Base-by-base conservation (phyloP, 53 echinoderm and acorn worm species). In the Apostichopus leukothele region DNA sequence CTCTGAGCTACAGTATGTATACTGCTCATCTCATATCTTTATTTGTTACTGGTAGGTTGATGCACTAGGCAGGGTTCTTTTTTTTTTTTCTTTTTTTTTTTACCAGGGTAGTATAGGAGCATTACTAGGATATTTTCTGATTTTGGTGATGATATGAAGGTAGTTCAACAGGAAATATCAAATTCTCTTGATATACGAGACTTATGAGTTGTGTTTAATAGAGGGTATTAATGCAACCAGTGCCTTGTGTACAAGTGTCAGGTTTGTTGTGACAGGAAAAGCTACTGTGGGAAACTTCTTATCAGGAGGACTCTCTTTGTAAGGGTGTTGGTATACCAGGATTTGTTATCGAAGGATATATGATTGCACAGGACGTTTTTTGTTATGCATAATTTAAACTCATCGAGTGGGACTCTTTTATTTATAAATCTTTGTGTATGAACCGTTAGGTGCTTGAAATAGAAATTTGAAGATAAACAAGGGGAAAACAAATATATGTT, bases 21-120 rank as follows among this genome's bases (percentile, higher is more conserved):
- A 0, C 19, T 19, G 79, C 19, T 18, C 79, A 39, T 39, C 39
- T 39, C 39, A 79, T n/a, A 79, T 52, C 51, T 19, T 13, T 12
- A 51, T 79, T 52, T 79, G 13, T 79, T 79, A 79, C 79, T 79
- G 79, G 79, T 79, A 79, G 79, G 79, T 79, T 51, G 16, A 19
- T 79, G 5, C 63, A 39, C 27, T 27, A 27, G 27, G 27, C 27
- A 1, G 27, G 27, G 27, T 1, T 1, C 1, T 27, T 27, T 27
- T 27, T 27, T 27, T 27, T 3, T 39, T 39, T 39, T 3, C 3
- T 39, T 39, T 39, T 39, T 39, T 39, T 39, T 39, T 39, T 39
- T 39, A 39, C 39, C 39, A 39, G 39, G 39, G 39, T 39, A 39
- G 39, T 39, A 39, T 39, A 13, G 63, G 12, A 63, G 12, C 16